Percentiles rank a stretch among this genome's conserved stretches.
Conservation (phyloP, 2,888 invertebrate genomes). For the Eupeodes latifasciatus region DNA sequence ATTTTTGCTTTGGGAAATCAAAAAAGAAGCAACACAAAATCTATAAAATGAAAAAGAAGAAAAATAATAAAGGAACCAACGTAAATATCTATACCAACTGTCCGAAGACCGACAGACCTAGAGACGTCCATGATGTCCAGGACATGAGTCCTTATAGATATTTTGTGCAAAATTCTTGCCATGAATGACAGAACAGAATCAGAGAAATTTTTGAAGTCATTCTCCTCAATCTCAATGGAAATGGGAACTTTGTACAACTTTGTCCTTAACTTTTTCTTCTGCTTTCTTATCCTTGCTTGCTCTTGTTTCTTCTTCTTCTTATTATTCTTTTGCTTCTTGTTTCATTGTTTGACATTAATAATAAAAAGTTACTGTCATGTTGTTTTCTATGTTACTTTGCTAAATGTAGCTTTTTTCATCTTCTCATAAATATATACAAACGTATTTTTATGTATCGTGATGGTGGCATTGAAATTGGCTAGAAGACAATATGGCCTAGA, state of each 20-base stretch:
- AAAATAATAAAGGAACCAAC: background rate
- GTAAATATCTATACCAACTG: background rate
- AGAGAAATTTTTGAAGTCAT: background rate
- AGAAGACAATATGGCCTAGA: background rate
- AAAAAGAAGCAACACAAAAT: background rate
- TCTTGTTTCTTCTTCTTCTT: background rate
- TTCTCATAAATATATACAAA: background rate
- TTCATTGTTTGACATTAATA: conserved; percentile 25
- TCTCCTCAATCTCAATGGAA: background rate
- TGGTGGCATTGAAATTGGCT: conserved; percentile 4
- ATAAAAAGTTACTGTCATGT: conserved; percentile 25
- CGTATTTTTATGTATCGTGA: background rate
- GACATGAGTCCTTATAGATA: background rate
- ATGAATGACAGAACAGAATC: conserved; percentile 1
- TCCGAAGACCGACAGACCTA: background rate
- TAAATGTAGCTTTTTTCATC: background rate
- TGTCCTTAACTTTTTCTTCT: no score
- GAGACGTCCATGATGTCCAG: background rate
- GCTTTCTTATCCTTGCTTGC: background rate
- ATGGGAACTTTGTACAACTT: conserved; percentile 16
- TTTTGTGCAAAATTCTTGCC: background rate
- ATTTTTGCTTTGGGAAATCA: conserved; percentile 5
- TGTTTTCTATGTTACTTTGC: background rate
- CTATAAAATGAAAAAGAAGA: background rate
- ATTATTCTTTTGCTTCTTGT: background rate